Base-by-base conservation (phyloP, 2,888 invertebrate species). In the Troides oblongomaculatus region DNA sequence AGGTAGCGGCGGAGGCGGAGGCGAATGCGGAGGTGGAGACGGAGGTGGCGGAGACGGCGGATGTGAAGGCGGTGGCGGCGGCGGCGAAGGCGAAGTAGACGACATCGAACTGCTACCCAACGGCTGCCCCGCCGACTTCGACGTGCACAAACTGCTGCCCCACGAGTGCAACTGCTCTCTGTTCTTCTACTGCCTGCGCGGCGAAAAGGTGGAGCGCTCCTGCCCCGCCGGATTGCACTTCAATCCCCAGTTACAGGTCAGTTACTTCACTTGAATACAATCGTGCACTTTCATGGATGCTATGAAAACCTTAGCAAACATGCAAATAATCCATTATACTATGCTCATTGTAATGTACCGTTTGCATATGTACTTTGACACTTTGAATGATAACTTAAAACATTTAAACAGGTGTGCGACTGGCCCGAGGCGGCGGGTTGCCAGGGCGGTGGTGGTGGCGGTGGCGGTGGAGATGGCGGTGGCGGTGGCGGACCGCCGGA, bases 21-120 rank as follows among this genome's bases (percentile, higher is more conserved):
- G 82, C 76, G 77, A 80, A 77, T 46, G 82, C 81, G 84, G 88
- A 90, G 76, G 82, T 80, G 60, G 89, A 84, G 63, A 90, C 88
- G 68, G 57, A 10, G 68, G 62, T 12, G 62, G 62, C 18, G 71
- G 64, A 10, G 58, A 21, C 14, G 66, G 56, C 3, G 71, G 58
- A 4, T 69, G 64, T 18, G 59, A 56, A 2, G 68, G 59, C 7
- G 62, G 56, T 0, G 67, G 56, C 0, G 67, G 30, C 8, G 66
- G 56, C 23, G 62, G 56, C 8, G 69, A 50, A 0, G 66, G 43
- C 21, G 67, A 50, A 3, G 59, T 18, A 0, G 50, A 8, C 12
- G 66, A 66, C 8, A 63, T 67, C 36, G 75, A 70, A 14, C 68
- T 77, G 21, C 71, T 81, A 6, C 80, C 82, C 0, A 84, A 84